These are phyloP conservation scores for Camelus dromedarius DNA, from an alignment of 2,113 vertebrate genomes.

Conservation along the genomic window DNA sequence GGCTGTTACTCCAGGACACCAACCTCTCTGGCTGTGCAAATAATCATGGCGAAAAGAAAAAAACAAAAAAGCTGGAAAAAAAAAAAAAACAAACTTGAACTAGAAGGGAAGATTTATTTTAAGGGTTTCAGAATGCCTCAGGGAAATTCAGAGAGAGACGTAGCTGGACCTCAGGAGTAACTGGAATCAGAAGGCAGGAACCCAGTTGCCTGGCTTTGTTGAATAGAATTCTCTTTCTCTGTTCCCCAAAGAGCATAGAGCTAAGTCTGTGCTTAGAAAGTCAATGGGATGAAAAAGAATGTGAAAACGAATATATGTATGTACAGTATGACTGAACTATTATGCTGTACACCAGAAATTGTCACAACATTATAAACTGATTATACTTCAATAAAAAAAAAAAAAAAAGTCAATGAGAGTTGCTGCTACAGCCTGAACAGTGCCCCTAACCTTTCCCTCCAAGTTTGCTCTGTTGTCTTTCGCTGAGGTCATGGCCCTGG, in stretches of 20 bases:
- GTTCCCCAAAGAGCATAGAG: background rate
- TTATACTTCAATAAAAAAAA: too few species aligned
- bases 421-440: background rate
- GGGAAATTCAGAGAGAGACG: background rate
- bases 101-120: background rate
- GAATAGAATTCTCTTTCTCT: background rate
- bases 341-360: too few species aligned
- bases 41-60: background rate
- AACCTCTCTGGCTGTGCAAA: background rate
- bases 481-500: background rate
- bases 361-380: too few species aligned
- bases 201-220: background rate
- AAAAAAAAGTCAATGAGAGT: background rate
- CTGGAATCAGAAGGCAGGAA: background rate
- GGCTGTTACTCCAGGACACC: background rate
- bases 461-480: background rate
- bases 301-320: too few species aligned
- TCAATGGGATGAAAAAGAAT: background rate
- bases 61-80: background rate
- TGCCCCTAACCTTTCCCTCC: background rate
- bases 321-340: too few species aligned
- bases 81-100: background rate
- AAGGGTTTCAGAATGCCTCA: background rate
- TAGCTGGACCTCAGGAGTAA: background rate
- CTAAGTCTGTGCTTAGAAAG: background rate